Evolutionary conservation across 2,888 invertebrate genomes (phyloP).

Genomic region (Hemicrepidius hirtus): DNA sequence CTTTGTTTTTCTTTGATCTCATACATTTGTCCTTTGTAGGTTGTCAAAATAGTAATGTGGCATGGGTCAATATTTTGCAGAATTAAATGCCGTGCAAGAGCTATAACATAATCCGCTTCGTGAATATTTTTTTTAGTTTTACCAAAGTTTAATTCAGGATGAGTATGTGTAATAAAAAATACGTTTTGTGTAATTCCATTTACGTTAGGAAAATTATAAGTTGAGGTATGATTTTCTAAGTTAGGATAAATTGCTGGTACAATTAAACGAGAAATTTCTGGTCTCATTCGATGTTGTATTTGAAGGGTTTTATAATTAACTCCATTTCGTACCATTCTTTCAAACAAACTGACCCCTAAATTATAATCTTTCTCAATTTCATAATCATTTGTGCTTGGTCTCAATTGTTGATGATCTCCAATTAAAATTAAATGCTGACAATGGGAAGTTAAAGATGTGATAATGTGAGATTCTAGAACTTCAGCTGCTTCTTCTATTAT

Average conservation of each 20-base stretch:
- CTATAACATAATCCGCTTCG: constrained; percentile 75
- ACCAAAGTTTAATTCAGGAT: constrained; percentile 75
- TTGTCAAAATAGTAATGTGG: constrained; percentile 83
- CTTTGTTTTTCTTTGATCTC: constrained; percentile 73
- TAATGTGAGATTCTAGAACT: background rate
- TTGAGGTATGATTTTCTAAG: constrained; percentile 77
- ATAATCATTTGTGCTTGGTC: constrained; percentile 73
- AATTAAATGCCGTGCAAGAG: constrained; percentile 77
- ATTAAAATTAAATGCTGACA: constrained; percentile 90
- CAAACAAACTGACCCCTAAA: constrained; percentile 87
- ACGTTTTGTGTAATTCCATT: constrained; percentile 78
- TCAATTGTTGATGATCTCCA: constrained; percentile 89
- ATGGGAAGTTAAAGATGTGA: constrained; percentile 77
- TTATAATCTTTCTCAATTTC: constrained; percentile 76
- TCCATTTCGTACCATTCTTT: constrained; percentile 82
- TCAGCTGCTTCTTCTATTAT: no score
- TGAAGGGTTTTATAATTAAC: constrained; percentile 76
- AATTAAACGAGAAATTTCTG: constrained; percentile 75
- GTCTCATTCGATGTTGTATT: constrained; percentile 73
- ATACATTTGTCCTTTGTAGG: constrained; percentile 82
- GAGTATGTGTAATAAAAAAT: constrained; percentile 80
- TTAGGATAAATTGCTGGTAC: constrained; percentile 81
- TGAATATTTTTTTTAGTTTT: constrained; percentile 78
- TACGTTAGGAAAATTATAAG: constrained; percentile 75
- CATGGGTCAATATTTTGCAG: constrained; percentile 75